Base-by-base conservation (phyloP, 2,113 vertebrate species). In the Synodontis membranacea region DNA sequence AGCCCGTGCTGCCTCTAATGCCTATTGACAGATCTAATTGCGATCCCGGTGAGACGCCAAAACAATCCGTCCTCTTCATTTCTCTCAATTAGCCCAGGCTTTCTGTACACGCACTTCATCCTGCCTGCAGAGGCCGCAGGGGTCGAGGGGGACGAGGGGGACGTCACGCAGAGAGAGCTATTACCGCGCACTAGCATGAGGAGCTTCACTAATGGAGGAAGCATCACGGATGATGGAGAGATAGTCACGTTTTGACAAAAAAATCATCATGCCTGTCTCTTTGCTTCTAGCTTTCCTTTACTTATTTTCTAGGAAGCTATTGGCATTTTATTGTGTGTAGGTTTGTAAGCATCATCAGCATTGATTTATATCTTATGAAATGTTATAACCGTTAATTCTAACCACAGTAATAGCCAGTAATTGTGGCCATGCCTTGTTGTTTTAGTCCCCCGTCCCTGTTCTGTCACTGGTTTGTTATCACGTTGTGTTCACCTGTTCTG, bases 11-110 rank as follows among this genome's bases (percentile, higher is more conserved):
- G 72, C 60, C 86, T 76, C 56, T 83, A 44, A 93, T 91, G 84
- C 25, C 84, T 92, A 92, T 91, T 86, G 94, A 91, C 91, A 90
- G 76, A 88, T 89, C 81, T 93, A 92, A 94, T 93, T 93, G 90
- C 76, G 23, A 80, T 88, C 31, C 56, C 68, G 74, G 89, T 90
- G 92, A 93, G 89, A 92, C 90, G 88, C 89, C 88, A 85, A 88
- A 68, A 88, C 82, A 87, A 88, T 90, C 87, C 89, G 87, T 89
- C 87, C 89, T 91, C 88, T 91, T 91, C 83, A 86, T 91, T 92
- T 90, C 75, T 82, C 76, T 82, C 88, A 88, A 89, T 92, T 91
- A 93, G 90, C 87, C 74, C 12, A 31, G 34, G 52, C 70, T 82
- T 17, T 66, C 50, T n/a, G 70, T 87, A 48, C 88, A 72, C 15